Conservation (phyloP, 2,888 invertebrate genomes). For the Leistus spinibarbis region DNA sequence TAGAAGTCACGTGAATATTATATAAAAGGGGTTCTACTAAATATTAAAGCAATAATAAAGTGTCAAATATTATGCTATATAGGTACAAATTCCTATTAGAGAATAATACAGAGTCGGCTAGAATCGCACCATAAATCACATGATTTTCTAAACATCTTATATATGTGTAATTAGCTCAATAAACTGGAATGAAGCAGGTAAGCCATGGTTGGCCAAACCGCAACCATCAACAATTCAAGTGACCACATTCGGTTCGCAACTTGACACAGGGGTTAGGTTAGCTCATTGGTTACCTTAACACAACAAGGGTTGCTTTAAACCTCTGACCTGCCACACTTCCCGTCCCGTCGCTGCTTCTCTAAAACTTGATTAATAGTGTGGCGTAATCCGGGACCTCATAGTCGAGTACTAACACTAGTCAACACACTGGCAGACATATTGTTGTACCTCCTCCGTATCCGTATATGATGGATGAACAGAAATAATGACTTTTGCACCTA, state of each 20-base stretch:
- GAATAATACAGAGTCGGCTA: neutral
- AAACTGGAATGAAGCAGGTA: neutral
- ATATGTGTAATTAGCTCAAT: neutral
- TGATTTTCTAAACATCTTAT: too few relatives aligned
- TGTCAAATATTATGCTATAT: neutral
- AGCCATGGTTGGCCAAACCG: neutral
- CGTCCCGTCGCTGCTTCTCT: neutral
- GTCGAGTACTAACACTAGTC: neutral
- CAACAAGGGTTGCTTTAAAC: neutral
- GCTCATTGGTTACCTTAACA: neutral
- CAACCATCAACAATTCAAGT: slow-evolving; percentile 31
- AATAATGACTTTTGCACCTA: slow-evolving; percentile 23
- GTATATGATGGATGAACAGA: slow-evolving; percentile 28
- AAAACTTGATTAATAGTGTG: slow-evolving; percentile 31
- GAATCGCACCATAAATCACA: too few relatives aligned
- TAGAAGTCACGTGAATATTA: too few relatives aligned
- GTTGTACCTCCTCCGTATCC: neutral
- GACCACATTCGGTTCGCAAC: slow-evolving; percentile 21
- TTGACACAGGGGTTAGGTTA: slow-evolving; percentile 18
- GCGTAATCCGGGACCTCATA: slow-evolving; percentile 26
- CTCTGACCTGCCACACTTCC: neutral
- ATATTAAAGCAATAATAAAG: too few relatives aligned
- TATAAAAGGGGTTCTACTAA: too few relatives aligned
- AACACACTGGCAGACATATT: neutral
- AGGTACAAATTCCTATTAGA: neutral